Evolutionary conservation across 2,797 vertebrate species (phyloP).

Genomic region (Rhynchotus rufescens): DNA sequence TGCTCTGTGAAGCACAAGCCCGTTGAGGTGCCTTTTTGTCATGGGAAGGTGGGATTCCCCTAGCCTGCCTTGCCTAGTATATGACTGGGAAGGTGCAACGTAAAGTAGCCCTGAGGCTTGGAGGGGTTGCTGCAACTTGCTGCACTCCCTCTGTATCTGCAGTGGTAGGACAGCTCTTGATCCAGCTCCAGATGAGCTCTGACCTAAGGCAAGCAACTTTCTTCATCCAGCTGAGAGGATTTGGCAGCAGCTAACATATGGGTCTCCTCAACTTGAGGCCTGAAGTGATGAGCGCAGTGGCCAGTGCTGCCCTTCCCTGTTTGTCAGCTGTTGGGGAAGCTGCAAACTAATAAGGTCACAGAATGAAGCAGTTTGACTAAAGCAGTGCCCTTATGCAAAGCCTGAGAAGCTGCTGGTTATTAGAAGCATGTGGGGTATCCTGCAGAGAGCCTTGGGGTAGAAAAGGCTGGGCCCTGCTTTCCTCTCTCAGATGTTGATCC

Average conservation of each 20-base stretch:
- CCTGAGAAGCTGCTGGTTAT: background rate
- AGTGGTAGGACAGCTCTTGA: background rate
- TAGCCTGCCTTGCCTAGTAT: background rate
- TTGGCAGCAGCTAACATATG: background rate
- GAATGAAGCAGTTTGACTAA: background rate
- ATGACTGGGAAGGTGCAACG: background rate
- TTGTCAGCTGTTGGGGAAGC: background rate
- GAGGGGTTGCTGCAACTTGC: background rate
- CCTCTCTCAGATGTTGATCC: background rate
- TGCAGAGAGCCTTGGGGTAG: background rate
- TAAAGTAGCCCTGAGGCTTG: background rate
- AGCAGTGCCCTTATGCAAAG: background rate
- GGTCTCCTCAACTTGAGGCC: background rate
- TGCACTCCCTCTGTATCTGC: background rate
- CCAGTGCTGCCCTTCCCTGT: background rate
- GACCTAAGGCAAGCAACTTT: background rate
- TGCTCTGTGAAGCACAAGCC: too few species aligned
- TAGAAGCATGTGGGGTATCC: background rate
- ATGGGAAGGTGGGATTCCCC: background rate
- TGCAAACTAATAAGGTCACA: conserved; percentile 4
- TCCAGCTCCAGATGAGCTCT: background rate
- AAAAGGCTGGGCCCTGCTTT: fast-evolving
- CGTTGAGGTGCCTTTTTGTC: background rate
- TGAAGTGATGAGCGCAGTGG: background rate
- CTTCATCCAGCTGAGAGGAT: background rate